Percentiles rank a stretch among this genome's conserved stretches.
Conservation (phyloP, 2,113 vertebrate genomes). For the Myotis yumanensis region DNA sequence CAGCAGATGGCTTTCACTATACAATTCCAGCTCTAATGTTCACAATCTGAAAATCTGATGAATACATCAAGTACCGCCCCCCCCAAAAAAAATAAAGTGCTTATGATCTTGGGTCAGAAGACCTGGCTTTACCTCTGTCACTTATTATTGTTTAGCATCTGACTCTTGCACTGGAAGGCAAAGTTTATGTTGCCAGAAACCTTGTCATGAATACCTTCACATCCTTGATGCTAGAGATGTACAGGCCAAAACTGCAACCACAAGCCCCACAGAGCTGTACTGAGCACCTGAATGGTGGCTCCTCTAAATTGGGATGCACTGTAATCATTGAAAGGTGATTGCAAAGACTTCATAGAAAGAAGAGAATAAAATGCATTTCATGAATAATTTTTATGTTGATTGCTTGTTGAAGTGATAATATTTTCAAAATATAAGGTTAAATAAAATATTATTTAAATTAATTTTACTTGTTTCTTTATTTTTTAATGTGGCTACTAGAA, state of each 20-base stretch:
- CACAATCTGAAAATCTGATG: neutral
- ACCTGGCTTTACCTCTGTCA: neutral
- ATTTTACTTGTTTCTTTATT: too few relatives aligned
- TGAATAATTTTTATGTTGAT: neutral
- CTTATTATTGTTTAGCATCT: neutral
- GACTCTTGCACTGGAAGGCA: neutral
- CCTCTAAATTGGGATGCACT: neutral
- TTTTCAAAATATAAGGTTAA: neutral
- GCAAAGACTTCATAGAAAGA: neutral
- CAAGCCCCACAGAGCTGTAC: neutral
- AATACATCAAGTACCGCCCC: too few relatives aligned
- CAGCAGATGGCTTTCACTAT: neutral
- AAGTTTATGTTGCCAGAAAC: neutral
- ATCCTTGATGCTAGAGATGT: neutral
- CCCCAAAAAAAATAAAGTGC: too few relatives aligned
- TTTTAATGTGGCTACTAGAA: too few relatives aligned
- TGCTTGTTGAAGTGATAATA: neutral
- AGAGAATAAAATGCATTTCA: neutral
- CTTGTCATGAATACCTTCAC: neutral
- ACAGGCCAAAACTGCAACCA: neutral
- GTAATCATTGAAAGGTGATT: neutral
- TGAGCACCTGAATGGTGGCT: fast-evolving
- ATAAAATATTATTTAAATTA: too few relatives aligned
- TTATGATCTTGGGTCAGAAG: neutral
- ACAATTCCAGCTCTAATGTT: neutral